Conservation (phyloP, 1,140 invertebrate genomes). For the Bombus fervidus region DNA sequence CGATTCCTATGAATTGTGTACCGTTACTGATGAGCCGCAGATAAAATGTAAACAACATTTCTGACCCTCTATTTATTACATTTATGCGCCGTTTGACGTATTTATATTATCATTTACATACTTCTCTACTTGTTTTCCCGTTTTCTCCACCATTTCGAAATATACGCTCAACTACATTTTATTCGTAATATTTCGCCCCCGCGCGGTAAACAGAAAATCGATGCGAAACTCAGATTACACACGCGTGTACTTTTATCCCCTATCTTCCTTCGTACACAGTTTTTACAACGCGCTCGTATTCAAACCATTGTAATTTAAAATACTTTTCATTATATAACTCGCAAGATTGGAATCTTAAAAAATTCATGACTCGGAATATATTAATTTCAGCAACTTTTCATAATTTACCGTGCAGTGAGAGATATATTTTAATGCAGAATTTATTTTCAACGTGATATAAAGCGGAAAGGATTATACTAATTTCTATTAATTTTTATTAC, state of each 20-base stretch:
- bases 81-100: conserved; percentile 3
- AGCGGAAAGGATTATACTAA: not conserved
- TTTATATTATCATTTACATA: conserved; percentile 31
- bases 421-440: not conserved
- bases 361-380: not conserved
- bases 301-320: not conserved
- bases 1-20: conserved; percentile 1
- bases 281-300: not conserved
- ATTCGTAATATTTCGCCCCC: conserved; percentile 10
- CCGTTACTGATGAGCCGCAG: not conserved
- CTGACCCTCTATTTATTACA: conserved; percentile 10
- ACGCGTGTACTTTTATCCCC: not conserved
- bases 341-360: not conserved
- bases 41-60: conserved; percentile 24
- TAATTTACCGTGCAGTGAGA: not conserved
- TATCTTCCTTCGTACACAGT: not conserved
- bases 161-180: conserved; percentile 14
- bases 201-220: conserved; percentile 1
- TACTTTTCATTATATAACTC: not conserved
- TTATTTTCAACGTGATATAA: not conserved
- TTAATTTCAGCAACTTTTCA: not conserved
- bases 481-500: not conserved
- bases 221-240: conserved; percentile 16
- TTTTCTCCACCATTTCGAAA: not conserved
- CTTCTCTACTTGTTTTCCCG: not conserved